Conservation (phyloP, 2,113 vertebrate genomes). For the Butastur rufipennis region DNA sequence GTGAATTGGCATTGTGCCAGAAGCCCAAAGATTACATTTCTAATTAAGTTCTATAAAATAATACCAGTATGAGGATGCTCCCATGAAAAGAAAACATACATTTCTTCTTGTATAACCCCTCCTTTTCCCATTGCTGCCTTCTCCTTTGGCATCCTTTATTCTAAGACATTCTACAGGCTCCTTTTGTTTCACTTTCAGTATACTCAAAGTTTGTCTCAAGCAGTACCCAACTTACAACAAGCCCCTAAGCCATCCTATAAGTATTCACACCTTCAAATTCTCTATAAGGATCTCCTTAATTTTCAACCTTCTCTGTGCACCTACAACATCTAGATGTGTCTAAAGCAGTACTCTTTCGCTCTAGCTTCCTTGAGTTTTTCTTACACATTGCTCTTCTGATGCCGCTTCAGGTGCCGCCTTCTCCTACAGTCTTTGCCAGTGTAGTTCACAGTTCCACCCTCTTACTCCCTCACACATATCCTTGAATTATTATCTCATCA, state of each 20-base stretch:
- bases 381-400: not conserved
- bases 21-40: not conserved
- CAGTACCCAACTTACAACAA: not conserved
- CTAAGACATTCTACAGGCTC: not conserved
- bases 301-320: not conserved
- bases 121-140: not conserved
- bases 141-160: not conserved
- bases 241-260: not conserved
- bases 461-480: not conserved
- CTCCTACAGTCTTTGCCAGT: not conserved
- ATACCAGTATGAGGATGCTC: not conserved
- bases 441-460: not conserved
- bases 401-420: not conserved
- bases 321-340: not conserved
- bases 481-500: not conserved
- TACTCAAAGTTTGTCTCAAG: not conserved
- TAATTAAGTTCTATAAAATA: not conserved
- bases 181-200: not conserved
- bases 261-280: not conserved
- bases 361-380: not conserved
- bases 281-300: not conserved
- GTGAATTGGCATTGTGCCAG: not conserved
- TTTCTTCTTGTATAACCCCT: not conserved
- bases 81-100: not conserved
- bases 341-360: not conserved